Evolutionary conservation across 1,140 invertebrate species (phyloP).

Genomic region (Orussus abietinus): DNA sequence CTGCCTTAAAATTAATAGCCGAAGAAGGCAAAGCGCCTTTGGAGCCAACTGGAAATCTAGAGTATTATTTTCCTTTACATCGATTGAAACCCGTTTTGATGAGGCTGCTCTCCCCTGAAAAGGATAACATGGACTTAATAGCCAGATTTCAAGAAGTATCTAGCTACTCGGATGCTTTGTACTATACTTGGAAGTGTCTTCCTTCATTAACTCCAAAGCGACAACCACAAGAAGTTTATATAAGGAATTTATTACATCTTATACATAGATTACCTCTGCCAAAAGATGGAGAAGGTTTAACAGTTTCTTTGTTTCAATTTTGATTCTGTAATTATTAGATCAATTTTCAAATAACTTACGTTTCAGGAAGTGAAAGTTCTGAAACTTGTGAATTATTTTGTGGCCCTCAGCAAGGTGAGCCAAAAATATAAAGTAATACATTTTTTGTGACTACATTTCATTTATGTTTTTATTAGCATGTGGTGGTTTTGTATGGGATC

Average conservation of each 20-base stretch:
- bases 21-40: conserved; percentile 63
- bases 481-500: conserved; percentile 44
- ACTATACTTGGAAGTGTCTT: conserved; percentile 58
- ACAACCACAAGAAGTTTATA: conserved; percentile 60
- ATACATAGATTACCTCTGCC: conserved; percentile 60
- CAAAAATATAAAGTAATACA: not conserved
- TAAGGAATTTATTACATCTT: conserved; percentile 68
- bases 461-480: conserved; percentile 16
- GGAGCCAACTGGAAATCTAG: conserved; percentile 47
- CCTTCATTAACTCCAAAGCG: conserved; percentile 55
- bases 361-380: conserved; percentile 24
- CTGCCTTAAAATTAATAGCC: conserved; percentile 63
- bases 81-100: conserved; percentile 60
- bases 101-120: conserved; percentile 55
- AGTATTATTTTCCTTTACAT: conserved; percentile 59
- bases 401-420: conserved; percentile 31
- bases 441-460: conserved; percentile 6
- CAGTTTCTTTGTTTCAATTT: not conserved
- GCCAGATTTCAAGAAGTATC: conserved; percentile 62
- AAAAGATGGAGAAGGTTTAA: conserved; percentile 47
- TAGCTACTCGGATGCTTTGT: conserved; percentile 62
- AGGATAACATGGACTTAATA: conserved; percentile 54
- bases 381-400: conserved; percentile 35
- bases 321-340: conserved; percentile 6
- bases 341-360: conserved; percentile 6